Evolutionary conservation across 2,113 vertebrate genomes (phyloP), one percentile per base, ranked within the genome.

Genomic region (Oceanodroma tethys): DNA sequence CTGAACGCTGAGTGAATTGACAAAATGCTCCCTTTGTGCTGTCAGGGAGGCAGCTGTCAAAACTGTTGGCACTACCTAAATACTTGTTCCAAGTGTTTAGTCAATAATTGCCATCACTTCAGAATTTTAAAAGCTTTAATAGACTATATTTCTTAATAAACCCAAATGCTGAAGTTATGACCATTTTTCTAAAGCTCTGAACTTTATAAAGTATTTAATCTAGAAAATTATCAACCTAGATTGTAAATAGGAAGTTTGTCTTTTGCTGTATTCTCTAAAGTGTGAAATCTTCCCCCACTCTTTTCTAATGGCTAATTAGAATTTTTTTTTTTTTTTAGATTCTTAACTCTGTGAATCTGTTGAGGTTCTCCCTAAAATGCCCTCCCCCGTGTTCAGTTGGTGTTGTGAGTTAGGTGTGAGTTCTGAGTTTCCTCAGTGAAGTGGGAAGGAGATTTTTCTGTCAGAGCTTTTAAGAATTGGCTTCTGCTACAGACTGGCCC

Each of bases 1-100:
- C 73, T 72, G 60, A 81, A 65, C 52, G 50, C 40, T 15, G 43
- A 65, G 45, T 40, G 88, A 88, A 65, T 32, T 62, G 73, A 89
- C 73, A 95, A 84, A 96, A 79, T 36, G 56, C 40, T 91, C 25
- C 67, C 84, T 96, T 94, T 96, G 93, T 96, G 70, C 84, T 87
- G 68, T 15, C 47, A n/a, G 65, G 38, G 80, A 91, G 65, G 67
- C 94, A 91, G 86, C 72, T 92, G 89, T 94, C 81, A 91, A 79
- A 96, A 67, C 81, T 74, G 72, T 45, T 78, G 50, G 52, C 52
- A 12, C 74, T 88, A 42, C 90, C 40, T 50, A 65, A 90, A 76
- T 62, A 42, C 62, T 94, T 85, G 36, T 65, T 60, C 58, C 50
- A 90, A 92, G 27, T 30, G 30, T 68, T 58, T 32, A 80, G 80